A percentile compares a stretch with the other conserved stretches of the same genome.
Evolutionary conservation across 2,113 vertebrate species (phyloP).

Genomic region (Petroica traversi): DNA sequence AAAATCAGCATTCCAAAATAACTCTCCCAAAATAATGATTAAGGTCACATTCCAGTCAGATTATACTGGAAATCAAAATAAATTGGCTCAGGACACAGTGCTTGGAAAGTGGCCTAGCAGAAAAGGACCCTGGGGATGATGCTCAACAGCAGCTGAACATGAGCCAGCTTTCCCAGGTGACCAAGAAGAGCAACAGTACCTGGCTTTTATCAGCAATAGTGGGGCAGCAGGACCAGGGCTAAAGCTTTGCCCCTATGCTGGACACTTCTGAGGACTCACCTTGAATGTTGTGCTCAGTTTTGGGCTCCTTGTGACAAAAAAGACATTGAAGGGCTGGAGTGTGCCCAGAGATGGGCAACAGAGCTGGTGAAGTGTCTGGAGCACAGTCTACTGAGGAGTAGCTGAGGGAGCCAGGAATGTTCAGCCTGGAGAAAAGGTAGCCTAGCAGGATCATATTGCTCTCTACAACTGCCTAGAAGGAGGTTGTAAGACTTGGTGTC

Average conservation of each 20-base stretch:
- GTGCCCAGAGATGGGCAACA: fast-evolving
- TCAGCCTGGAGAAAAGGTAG: background rate
- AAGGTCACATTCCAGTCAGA: background rate
- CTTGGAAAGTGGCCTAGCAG: background rate
- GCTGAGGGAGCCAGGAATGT: background rate
- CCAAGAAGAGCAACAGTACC: fast-evolving
- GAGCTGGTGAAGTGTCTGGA: background rate
- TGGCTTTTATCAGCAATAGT: background rate
- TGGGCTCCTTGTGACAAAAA: too few species aligned
- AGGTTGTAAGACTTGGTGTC: background rate
- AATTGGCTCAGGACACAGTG: background rate
- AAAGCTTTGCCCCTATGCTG: too few species aligned
- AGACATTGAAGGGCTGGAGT: background rate
- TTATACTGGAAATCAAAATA: background rate
- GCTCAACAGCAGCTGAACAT: background rate
- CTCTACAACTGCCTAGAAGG: background rate
- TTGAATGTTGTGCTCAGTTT: background rate
- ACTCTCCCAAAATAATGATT: background rate
- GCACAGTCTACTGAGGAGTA: too few species aligned
- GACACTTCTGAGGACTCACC: background rate
- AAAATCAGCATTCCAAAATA: background rate
- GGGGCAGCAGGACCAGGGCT: background rate
- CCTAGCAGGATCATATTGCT: background rate
- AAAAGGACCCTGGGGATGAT: background rate
- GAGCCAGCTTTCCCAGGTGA: background rate